Percentiles rank a stretch among this genome's conserved stretches.
Evolutionary conservation across 2,888 invertebrate species (phyloP).

Genomic region (Blastobasis adustella): DNA sequence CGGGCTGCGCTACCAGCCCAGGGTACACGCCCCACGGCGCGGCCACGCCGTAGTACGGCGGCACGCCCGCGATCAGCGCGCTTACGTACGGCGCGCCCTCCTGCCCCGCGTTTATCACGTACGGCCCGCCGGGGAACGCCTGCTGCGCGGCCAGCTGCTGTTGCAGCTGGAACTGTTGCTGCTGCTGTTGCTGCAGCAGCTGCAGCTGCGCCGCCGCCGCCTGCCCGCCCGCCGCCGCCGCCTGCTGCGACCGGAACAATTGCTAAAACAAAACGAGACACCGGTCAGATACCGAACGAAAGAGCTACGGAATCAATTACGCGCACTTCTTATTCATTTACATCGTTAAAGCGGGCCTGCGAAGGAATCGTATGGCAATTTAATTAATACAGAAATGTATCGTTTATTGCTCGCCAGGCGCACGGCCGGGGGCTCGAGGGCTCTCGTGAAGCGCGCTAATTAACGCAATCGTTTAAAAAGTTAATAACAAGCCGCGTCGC

Average conservation of each 20-base stretch:
- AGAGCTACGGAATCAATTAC: not conserved
- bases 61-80: conserved; percentile 86
- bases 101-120: conserved; percentile 86
- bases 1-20: conserved; percentile 74
- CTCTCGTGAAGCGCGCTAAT: conserved; percentile 56
- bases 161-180: conserved; percentile 86
- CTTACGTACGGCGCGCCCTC: conserved; percentile 85
- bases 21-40: conserved; percentile 96
- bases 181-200: conserved; percentile 83
- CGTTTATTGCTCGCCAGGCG: conserved; percentile 43
- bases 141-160: conserved; percentile 84
- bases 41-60: conserved; percentile 94
- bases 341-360: too few species aligned
- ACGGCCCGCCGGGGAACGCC: conserved; percentile 87
- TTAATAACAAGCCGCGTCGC: conserved; percentile 58
- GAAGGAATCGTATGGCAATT: conserved; percentile 30
- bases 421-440: conserved; percentile 39
- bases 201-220: conserved; percentile 81
- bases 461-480: conserved; percentile 69
- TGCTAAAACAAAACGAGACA: conserved; percentile 77
- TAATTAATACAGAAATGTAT: conserved; percentile 54
- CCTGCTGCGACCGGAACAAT: conserved; percentile 91
- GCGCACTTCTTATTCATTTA: too few species aligned
- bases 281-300: too few species aligned
- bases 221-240: conserved; percentile 78